Percentiles rank a stretch among this genome's conserved stretches.
These are phyloP conservation scores for Urocolius indicus DNA, from an alignment of 2,113 vertebrate species.

Conservation along the genomic window DNA sequence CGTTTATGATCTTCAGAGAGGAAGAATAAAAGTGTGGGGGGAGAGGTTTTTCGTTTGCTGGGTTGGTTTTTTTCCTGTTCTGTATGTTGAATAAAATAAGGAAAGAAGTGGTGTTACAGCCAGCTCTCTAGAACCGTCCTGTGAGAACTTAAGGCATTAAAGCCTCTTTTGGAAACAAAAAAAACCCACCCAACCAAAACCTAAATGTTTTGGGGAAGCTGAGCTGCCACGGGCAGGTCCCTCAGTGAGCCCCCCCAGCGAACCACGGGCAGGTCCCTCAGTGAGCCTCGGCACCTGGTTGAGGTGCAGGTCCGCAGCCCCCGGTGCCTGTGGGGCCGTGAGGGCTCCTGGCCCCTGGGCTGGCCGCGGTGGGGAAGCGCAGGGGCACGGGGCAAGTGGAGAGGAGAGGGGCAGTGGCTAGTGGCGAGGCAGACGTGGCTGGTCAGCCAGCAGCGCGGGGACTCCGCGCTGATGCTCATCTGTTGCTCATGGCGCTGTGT, in stretches of 20 bases:
- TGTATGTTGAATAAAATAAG: background rate
- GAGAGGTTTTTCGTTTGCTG: too few species aligned
- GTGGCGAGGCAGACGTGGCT: background rate
- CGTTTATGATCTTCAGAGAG: background rate
- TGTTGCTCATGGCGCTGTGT: background rate
- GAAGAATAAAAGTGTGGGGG: background rate
- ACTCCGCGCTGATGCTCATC: fast-evolving
- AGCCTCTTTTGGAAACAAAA: background rate
- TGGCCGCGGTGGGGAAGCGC: too few species aligned
- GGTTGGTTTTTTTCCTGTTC: background rate
- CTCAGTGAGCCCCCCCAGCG: too few species aligned
- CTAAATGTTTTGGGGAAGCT: too few species aligned
- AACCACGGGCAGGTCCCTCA: too few species aligned
- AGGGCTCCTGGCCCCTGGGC: too few species aligned
- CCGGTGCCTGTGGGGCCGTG: too few species aligned
- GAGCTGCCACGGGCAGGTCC: too few species aligned
- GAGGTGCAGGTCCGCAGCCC: too few species aligned
- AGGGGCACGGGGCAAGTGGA: too few species aligned
- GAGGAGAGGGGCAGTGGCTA: background rate
- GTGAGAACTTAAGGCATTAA: background rate
- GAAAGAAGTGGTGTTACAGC: background rate
- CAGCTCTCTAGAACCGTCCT: background rate
- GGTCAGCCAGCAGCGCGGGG: background rate
- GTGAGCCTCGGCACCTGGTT: too few species aligned
- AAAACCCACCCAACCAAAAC: too few species aligned